phyloP scores from a whole-genome alignment of 2,113 vertebrate genomes.

The Larimichthys polyactis region DNA sequence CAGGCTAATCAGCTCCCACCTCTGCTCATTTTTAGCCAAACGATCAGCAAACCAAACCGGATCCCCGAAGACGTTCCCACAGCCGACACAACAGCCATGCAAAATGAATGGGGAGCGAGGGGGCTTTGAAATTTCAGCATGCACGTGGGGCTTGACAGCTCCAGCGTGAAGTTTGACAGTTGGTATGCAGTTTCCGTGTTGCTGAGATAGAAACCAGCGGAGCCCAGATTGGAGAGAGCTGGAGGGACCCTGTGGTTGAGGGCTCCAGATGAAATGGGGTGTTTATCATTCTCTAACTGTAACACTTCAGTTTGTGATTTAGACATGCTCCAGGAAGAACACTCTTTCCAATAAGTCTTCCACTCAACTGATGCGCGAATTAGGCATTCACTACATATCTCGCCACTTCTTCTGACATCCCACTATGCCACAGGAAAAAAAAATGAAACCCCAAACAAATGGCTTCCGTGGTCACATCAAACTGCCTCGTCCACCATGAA shows the following conservation, averaged over 20 bases:
- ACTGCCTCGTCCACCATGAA: slow-evolving; percentile 64
- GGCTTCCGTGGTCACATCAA: slow-evolving; percentile 74
- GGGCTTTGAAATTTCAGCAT: slow-evolving; percentile 14
- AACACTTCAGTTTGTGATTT: slow-evolving; percentile 58
- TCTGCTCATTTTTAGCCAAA: slow-evolving; percentile 27
- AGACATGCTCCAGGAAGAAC: slow-evolving; percentile 51
- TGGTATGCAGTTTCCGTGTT: slow-evolving; percentile 50
- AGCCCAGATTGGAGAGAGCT: slow-evolving; percentile 39
- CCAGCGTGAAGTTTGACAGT: slow-evolving; percentile 56
- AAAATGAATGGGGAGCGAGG: slow-evolving; percentile 16
- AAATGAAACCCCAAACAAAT: slow-evolving; percentile 63
- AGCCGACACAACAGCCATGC: neutral
- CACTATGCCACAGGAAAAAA: slow-evolving; percentile 39
- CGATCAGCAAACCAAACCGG: slow-evolving; percentile 26
- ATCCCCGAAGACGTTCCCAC: slow-evolving; percentile 27
- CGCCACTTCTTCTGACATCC: slow-evolving; percentile 49
- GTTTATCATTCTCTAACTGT: slow-evolving; percentile 57
- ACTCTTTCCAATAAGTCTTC: slow-evolving; percentile 50
- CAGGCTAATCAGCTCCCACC: slow-evolving; percentile 48
- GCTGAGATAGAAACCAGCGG: slow-evolving; percentile 21
- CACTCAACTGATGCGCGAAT: slow-evolving; percentile 24
- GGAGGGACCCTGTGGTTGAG: slow-evolving; percentile 22
- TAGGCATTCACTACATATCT: slow-evolving; percentile 50
- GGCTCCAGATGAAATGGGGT: slow-evolving; percentile 41
- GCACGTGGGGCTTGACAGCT: slow-evolving; percentile 42